Evolutionary conservation across 1,140 invertebrate genomes (phyloP), one percentile per base, ranked within the genome.

Genomic region (Drosophila malerkotliana): DNA sequence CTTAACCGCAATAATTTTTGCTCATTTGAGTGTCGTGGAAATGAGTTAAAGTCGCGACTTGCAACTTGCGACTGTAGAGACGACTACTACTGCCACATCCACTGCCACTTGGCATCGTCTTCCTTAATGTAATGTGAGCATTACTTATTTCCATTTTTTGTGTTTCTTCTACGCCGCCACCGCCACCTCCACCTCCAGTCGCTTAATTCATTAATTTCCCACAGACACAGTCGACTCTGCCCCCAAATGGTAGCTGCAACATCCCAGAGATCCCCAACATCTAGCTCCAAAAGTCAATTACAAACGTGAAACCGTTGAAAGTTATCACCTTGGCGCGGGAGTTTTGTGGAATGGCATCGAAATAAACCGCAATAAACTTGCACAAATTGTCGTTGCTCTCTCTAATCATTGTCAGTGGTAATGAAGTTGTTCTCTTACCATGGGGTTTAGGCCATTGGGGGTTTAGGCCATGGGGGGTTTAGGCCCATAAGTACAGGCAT

Each of bases 21-120:
- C 82, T 88, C 83, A 88, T 88, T 88, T 88, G 83, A 88, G 83
- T 88, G 83, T 88, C 83, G 83, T 88, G 83, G 83, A 88, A 88
- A 88, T 88, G 83, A 88, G 83, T 88, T 88, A 88, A 83, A 75
- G 77, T 77, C 52, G 57, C 56, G 73, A 66, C 57, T 28, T 28
- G 26, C 34, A 28, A 66, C 57, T 34, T 63, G 32, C 30, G 49
- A 60, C 5, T 28, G 26, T 4, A 10, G 34, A 37, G 2, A 3
- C 32, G 7, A 32, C 32, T 8, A 9, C 32, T 32, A 32, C 18
- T 18, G 18, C 18, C 18, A 18, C 34, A 12, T 28, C 57, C 52
- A 54, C 60, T 75, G 81, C 77, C 80, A 83, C 71, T 80, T 84
- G 77, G 81, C 67, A 47, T 67, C 67, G 63, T 63, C 58, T 12